These are phyloP conservation scores for Onychomys arenicola DNA, from an alignment of 2,797 vertebrate genomes.

Conservation along the genomic window DNA sequence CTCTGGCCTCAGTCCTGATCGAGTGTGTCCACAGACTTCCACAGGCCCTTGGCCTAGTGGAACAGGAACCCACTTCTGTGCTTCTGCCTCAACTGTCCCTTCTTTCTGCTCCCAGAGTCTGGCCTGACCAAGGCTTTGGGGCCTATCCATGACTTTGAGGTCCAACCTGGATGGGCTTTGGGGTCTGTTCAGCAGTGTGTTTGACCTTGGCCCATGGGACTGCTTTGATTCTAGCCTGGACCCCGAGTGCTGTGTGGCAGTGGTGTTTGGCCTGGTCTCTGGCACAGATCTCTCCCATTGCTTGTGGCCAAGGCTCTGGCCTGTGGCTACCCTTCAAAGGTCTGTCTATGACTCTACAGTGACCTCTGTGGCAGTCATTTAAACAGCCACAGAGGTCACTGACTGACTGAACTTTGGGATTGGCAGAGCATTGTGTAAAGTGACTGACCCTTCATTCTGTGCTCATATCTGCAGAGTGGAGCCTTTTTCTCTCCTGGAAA, in stretches of 20 bases:
- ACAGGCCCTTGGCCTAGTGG: neutral
- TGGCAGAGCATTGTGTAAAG: rapidly evolving
- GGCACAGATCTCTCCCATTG: rapidly evolving
- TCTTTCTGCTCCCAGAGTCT: rapidly evolving
- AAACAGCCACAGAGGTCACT: rapidly evolving
- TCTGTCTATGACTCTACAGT: rapidly evolving
- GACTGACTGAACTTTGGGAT: neutral
- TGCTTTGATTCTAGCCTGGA: neutral
- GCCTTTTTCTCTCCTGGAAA: neutral
- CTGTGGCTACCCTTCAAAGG: neutral
- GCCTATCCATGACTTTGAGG: neutral
- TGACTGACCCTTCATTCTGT: neutral
- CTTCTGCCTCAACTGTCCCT: rapidly evolving
- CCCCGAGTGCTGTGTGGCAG: neutral
- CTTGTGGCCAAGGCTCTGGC: rapidly evolving
- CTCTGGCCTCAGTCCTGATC: no score
- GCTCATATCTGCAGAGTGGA: rapidly evolving
- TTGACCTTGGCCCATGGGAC: no score
- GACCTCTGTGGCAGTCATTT: neutral
- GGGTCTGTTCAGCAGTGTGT: neutral
- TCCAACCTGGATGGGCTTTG: neutral
- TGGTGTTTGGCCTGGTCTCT: neutral
- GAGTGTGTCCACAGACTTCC: neutral
- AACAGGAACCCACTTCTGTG: neutral
- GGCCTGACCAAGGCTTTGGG: rapidly evolving